A percentile compares a stretch with the other conserved stretches of the same genome.
These are phyloP conservation scores for Salvelinus sp. DNA, from an alignment of 2,113 vertebrate species.

Conservation along the genomic window DNA sequence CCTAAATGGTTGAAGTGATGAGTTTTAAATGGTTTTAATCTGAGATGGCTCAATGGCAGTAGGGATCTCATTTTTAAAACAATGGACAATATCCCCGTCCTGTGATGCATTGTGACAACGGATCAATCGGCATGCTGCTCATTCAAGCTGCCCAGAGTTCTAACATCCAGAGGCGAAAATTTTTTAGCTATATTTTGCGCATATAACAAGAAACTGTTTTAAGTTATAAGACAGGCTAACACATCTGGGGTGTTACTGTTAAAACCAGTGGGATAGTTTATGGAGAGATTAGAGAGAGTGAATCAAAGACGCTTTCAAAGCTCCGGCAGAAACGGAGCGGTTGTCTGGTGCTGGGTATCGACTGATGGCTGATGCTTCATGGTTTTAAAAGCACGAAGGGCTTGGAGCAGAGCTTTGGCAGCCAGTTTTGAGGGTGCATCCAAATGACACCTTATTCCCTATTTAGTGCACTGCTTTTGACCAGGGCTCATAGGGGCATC, in stretches of 20 bases:
- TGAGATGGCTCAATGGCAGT: not conserved
- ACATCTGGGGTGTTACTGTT: constrained; percentile 51
- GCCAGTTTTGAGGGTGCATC: constrained; percentile 47
- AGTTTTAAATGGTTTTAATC: constrained; percentile 38
- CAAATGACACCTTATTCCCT: too few relatives aligned
- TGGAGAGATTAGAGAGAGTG: constrained; percentile 67
- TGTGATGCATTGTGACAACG: constrained; percentile 54
- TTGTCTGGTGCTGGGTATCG: constrained; percentile 60
- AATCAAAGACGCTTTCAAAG: constrained; percentile 65
- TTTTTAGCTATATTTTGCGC: constrained; percentile 66
- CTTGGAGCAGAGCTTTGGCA: constrained; percentile 42
- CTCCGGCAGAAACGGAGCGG: constrained; percentile 51
- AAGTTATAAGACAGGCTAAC: constrained; percentile 72
- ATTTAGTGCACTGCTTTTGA: too few relatives aligned
- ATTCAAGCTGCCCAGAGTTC: constrained; percentile 55
- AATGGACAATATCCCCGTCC: constrained; percentile 39
- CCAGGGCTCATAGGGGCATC: too few relatives aligned
- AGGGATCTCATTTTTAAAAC: constrained; percentile 40
- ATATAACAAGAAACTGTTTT: constrained; percentile 63
- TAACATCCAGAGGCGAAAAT: constrained; percentile 39
- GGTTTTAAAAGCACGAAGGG: constrained; percentile 27
- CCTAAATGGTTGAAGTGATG: not conserved
- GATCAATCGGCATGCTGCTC: constrained; percentile 45
- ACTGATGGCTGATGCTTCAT: constrained; percentile 32
- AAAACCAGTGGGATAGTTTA: constrained; percentile 61